phyloP scores from a whole-genome alignment of 2,113 vertebrate species.

The Corythornis vintsioides region DNA sequence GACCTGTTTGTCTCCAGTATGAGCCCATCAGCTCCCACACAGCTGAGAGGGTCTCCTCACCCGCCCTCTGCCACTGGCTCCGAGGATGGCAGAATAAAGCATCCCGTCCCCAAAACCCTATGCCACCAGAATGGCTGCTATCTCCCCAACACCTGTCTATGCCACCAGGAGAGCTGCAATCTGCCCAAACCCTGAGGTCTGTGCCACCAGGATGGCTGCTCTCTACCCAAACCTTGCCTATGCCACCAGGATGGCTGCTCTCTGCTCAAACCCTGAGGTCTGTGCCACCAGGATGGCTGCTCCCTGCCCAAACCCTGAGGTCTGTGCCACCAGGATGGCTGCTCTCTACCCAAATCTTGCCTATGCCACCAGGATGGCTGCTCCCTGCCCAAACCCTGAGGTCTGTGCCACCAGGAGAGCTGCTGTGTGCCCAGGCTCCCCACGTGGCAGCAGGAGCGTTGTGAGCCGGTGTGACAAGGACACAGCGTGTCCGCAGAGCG shows the following conservation, averaged over 20 bases:
- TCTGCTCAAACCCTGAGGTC: not conserved
- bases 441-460: rapidly evolving
- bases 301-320: too few species aligned
- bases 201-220: too few species aligned
- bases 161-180: too few species aligned
- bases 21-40: not conserved
- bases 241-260: too few species aligned
- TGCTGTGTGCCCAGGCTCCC: not conserved
- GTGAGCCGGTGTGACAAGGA: not conserved
- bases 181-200: too few species aligned
- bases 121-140: too few species aligned
- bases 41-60: not conserved
- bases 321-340: too few species aligned
- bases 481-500: not conserved
- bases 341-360: too few species aligned
- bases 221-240: too few species aligned
- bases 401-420: not conserved
- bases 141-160: too few species aligned
- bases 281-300: too few species aligned
- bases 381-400: not conserved
- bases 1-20: not conserved
- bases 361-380: too few species aligned
- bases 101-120: not conserved
- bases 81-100: not conserved
- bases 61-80: not conserved